Percentiles rank a stretch among this genome's conserved stretches.
phyloP scores from a whole-genome alignment of 2,113 vertebrate genomes.

The Hyperoodon ampullatus region DNA sequence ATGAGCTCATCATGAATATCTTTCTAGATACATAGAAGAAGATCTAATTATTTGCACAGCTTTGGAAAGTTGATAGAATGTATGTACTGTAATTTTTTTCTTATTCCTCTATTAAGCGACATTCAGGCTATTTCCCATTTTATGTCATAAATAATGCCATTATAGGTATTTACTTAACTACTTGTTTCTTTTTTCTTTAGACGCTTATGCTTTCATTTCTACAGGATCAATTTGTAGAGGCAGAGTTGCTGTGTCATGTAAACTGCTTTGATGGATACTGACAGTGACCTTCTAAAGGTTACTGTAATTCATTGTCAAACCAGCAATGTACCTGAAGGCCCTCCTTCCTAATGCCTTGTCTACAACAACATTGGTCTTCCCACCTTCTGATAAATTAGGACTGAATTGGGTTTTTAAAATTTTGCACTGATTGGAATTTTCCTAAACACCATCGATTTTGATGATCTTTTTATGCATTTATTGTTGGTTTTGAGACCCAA shows the following conservation, averaged over 20 bases:
- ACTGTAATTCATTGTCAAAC: neutral
- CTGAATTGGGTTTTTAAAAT: neutral
- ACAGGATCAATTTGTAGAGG: neutral
- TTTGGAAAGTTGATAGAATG: neutral
- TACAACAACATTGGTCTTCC: neutral
- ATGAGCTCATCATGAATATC: neutral
- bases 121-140: neutral
- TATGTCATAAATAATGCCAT: neutral
- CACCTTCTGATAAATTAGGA: neutral
- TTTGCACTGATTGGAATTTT: neutral
- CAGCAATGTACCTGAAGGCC: neutral
- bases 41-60: neutral
- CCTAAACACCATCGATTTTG: neutral
- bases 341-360: neutral
- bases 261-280: neutral
- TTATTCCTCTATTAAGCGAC: neutral
- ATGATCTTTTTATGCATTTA: neutral
- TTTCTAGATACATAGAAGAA: neutral
- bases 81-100: neutral
- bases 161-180: neutral
- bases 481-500: neutral
- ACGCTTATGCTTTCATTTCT: neutral
- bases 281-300: neutral
- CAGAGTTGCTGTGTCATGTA: neutral
- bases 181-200: neutral